Evolutionary conservation across 1,140 invertebrate genomes (phyloP).

Genomic region (Lordiphosa collinella): DNA sequence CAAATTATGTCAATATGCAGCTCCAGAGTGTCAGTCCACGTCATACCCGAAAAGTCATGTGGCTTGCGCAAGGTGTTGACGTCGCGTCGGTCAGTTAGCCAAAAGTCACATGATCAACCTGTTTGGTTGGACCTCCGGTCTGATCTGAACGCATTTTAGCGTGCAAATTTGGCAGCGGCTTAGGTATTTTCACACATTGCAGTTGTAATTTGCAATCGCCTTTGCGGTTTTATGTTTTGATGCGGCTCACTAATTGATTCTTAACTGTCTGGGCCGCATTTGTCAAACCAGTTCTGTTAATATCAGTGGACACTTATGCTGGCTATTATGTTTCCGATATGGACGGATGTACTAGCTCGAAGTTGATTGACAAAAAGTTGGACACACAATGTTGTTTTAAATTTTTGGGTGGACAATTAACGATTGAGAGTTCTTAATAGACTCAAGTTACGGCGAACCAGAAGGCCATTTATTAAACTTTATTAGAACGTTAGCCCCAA

Average conservation of each 20-base stretch:
- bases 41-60: conserved; percentile 34
- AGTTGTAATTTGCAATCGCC: conserved; percentile 46
- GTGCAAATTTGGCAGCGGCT: conserved; percentile 30
- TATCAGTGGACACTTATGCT: conserved; percentile 13
- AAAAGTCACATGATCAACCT: conserved; percentile 29
- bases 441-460: too few relatives aligned
- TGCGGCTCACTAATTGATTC: conserved; percentile 66
- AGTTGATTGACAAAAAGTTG: neutral
- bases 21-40: neutral
- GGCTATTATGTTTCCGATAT: conserved; percentile 22
- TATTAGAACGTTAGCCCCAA: too few relatives aligned
- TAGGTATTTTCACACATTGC: conserved; percentile 63
- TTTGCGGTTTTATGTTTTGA: conserved; percentile 31
- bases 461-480: too few relatives aligned
- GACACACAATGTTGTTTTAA: too few relatives aligned
- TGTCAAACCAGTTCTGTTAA: conserved; percentile 21
- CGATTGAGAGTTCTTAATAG: too few relatives aligned
- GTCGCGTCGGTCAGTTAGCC: conserved; percentile 1
- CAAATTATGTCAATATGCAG: conserved; percentile 51
- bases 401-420: too few relatives aligned
- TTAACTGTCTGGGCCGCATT: conserved; percentile 46
- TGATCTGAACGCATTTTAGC: conserved; percentile 21
- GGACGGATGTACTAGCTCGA: conserved; percentile 11
- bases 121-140: conserved; percentile 2
- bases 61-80: conserved; percentile 13